A percentile compares a stretch with the other conserved stretches of the same genome.
Evolutionary conservation across 2,888 invertebrate genomes (phyloP).

Genomic region (Drosophila koepferae): DNA sequence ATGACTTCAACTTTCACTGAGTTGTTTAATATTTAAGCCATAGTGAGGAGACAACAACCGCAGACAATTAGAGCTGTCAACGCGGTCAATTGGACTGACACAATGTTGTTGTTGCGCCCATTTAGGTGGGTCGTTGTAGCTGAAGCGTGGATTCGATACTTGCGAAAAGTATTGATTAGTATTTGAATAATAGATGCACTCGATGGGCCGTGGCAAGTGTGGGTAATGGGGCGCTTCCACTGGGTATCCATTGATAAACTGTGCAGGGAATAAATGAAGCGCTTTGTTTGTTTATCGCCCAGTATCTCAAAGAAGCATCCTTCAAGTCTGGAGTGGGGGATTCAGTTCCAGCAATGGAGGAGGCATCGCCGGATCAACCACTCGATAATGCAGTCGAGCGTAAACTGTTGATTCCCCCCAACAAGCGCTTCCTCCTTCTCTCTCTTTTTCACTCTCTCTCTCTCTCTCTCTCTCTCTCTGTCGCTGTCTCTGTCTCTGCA

Average conservation of each 20-base stretch:
- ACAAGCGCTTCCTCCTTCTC: not conserved
- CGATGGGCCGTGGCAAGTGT: not conserved
- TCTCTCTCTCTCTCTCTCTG: not conserved
- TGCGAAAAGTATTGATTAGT: constrained; percentile 71
- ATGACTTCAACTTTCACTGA: constrained; percentile 28
- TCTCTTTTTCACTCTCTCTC: not conserved
- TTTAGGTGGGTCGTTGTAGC: constrained; percentile 21
- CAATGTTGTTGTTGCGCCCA: constrained; percentile 63
- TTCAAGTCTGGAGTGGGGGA: constrained; percentile 5
- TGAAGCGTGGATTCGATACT: constrained; percentile 20
- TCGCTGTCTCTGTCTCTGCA: not conserved
- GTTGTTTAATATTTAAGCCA: constrained; percentile 58
- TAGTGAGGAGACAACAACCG: constrained; percentile 23
- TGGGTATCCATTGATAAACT: constrained; percentile 28
- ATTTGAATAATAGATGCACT: constrained; percentile 68
- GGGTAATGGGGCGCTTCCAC: not conserved
- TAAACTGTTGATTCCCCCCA: constrained; percentile 65
- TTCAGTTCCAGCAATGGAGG: constrained; percentile 12
- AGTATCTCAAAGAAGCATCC: constrained; percentile 53
- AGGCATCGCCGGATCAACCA: constrained; percentile 53
- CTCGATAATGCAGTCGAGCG: constrained; percentile 67
- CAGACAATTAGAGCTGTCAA: constrained; percentile 62
- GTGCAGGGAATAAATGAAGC: constrained; percentile 37
- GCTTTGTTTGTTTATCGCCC: constrained; percentile 63
- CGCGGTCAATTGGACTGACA: constrained; percentile 50